phyloP scores from a whole-genome alignment of 2,113 vertebrate species.

The Indicator maculatus region DNA sequence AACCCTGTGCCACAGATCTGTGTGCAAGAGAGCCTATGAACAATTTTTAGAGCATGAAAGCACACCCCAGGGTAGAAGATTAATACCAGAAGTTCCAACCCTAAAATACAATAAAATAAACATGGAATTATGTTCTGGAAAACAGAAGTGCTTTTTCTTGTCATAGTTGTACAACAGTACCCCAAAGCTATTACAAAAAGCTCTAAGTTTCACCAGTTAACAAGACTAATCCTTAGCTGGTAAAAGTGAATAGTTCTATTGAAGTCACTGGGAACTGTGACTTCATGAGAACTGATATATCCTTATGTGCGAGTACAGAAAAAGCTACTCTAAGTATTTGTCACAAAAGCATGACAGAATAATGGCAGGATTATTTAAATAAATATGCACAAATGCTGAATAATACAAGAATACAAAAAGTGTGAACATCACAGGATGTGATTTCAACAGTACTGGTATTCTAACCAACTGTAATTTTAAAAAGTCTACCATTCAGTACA shows the following conservation, averaged over 20 bases:
- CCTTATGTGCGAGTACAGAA: background rate
- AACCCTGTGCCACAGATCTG: slow-evolving; percentile 30
- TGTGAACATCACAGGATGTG: background rate
- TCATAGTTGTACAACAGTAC: background rate
- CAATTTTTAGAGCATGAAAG: slow-evolving; percentile 10
- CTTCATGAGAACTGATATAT: background rate
- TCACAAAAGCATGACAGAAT: background rate
- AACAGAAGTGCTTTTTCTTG: background rate
- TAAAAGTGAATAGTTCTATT: background rate
- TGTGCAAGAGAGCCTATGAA: slow-evolving; percentile 37
- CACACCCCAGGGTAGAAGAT: slow-evolving; percentile 32
- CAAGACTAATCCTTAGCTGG: background rate
- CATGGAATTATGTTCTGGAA: background rate
- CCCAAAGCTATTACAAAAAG: background rate
- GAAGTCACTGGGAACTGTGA: background rate
- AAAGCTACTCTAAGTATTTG: background rate
- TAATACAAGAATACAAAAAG: slow-evolving; percentile 24
- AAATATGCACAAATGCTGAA: slow-evolving; percentile 8
- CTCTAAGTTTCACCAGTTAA: background rate
- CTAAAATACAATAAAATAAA: slow-evolving; percentile 28
- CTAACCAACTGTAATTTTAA: slow-evolving; percentile 12
- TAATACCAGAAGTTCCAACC: slow-evolving; percentile 29
- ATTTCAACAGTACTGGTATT: slow-evolving; percentile 36
- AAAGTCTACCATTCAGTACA: slow-evolving; percentile 29
- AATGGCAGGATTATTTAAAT: background rate